These are phyloP conservation scores for Tiaroga cobitis DNA, from an alignment of 2,797 vertebrate genomes.

Conservation along the genomic window DNA sequence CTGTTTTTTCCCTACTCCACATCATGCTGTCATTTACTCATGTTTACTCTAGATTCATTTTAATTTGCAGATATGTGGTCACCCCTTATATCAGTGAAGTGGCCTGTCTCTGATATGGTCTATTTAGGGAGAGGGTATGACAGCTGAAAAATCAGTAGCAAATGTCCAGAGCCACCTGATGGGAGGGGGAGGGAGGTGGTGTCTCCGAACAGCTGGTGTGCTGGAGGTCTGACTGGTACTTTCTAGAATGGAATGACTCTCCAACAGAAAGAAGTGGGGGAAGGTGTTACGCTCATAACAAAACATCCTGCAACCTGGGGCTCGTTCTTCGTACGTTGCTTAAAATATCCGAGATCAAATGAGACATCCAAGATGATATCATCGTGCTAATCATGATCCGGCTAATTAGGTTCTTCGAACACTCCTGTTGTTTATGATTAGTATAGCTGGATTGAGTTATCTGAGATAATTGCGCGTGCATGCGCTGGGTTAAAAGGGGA, in stretches of 20 bases:
- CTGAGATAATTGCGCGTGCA: too few species aligned
- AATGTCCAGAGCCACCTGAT: constrained; percentile 70
- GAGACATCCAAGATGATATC: too few species aligned
- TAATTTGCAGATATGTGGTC: neutral
- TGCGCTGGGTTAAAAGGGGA: too few species aligned
- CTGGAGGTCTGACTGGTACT: constrained; percentile 70
- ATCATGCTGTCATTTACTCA: neutral
- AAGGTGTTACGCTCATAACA: constrained; percentile 6
- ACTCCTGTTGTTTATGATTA: too few species aligned
- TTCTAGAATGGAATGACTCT: constrained; percentile 79
- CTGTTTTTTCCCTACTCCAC: neutral
- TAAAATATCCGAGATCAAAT: too few species aligned
- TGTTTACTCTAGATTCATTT: neutral
- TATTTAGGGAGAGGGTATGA: constrained; percentile 79
- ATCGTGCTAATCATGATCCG: too few species aligned
- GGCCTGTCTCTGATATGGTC: constrained; percentile 74
- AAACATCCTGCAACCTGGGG: constrained; percentile 20
- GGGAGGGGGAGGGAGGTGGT: constrained; percentile 45
- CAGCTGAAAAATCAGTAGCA: constrained; percentile 82
- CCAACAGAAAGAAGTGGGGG: constrained; percentile 22
- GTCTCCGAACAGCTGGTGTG: constrained; percentile 72
- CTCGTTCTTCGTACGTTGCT: too few species aligned
- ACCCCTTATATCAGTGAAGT: constrained; percentile 38
- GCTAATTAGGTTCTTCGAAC: too few species aligned
- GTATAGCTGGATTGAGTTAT: too few species aligned